phyloP scores from a whole-genome alignment of 2,888 invertebrate species.

The Plemyria rubiginata region DNA sequence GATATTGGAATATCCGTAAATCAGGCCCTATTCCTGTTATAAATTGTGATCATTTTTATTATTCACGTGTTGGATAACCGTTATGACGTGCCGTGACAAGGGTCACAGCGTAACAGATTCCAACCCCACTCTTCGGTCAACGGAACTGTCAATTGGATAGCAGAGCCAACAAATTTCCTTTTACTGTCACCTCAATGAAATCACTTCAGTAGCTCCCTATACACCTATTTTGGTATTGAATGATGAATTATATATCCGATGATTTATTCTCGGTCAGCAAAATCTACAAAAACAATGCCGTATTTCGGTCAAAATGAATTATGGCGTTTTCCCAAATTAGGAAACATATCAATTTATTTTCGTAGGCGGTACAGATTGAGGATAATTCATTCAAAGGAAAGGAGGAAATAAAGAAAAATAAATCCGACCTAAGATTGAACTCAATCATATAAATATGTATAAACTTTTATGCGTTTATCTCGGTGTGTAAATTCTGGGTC shows the following conservation, averaged over 20 bases:
- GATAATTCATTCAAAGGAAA: slow-evolving; percentile 35
- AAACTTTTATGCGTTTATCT: background rate
- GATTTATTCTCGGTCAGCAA: slow-evolving; percentile 33
- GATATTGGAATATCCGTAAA: slow-evolving; percentile 60
- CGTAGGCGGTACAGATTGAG: slow-evolving; percentile 21
- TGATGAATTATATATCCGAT: slow-evolving; percentile 54
- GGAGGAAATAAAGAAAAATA: slow-evolving; percentile 37
- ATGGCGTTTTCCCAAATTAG: slow-evolving; percentile 32
- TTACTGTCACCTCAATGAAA: slow-evolving; percentile 63
- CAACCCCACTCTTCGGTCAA: slow-evolving; percentile 60
- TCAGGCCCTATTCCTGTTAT: slow-evolving; percentile 53
- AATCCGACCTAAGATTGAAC: slow-evolving; percentile 33
- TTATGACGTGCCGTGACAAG: slow-evolving; percentile 72
- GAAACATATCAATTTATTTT: slow-evolving; percentile 28
- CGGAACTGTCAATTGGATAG: slow-evolving; percentile 76
- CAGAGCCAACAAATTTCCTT: slow-evolving; percentile 66
- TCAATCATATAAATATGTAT: slow-evolving; percentile 29
- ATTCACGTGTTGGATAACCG: slow-evolving; percentile 65
- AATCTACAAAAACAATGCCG: slow-evolving; percentile 34
- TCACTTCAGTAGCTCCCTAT: slow-evolving; percentile 55
- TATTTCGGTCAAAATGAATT: slow-evolving; percentile 38
- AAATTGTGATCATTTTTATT: slow-evolving; percentile 65
- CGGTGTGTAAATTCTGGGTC: background rate
- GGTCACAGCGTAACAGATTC: slow-evolving; percentile 72
- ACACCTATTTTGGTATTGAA: slow-evolving; percentile 47